Base-by-base conservation (phyloP, 2,888 invertebrate species). In the Laspeyria flexula region DNA sequence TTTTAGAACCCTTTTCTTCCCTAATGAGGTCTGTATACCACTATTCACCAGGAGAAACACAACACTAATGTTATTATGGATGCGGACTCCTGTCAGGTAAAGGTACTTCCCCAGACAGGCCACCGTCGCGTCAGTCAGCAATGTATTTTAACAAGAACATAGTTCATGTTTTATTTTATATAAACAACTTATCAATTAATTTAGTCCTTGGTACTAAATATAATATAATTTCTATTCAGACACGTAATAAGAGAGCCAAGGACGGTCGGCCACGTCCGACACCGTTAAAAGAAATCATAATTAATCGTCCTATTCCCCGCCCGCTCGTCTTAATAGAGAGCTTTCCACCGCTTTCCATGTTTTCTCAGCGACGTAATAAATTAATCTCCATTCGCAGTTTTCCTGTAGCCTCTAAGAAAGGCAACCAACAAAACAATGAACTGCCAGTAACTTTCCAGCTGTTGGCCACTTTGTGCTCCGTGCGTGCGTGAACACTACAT, bases 241-340 rank as follows among this genome's bases (percentile, higher is more conserved):
- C 69, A 83, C 76, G 73, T 76, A 83, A 79, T 82, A 65, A n/a
- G 63, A 66, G 60, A 55, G 61, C 64, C 71, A 52, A 71, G 62
- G 71, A 54, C 68, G 70, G 64, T 60, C 56, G 41, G 35, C 78
- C 65, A 67, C 78, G 85, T 85, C 85, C 77, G 72, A 65, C 65
- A 71, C 77, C 83, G 85, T 85, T 86, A 85, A 88, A 90, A 90
- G 89, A 90, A 90, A 90, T 90, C 84, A 90, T 90, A 90, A 91
- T 90, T 89, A 90, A 90, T 91, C 81, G 89, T 85, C 72, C 73
- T 73, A 75, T 79, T 81, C 82, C 79, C 81, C 83, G 83, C 83
- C 84, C 79, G 83, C 81, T 79, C 81, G 82, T 79, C 88, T 86
- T 88, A 88, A 89, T 89, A 89, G 88, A 88, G 89, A 89, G 86